A percentile compares a stretch with the other conserved stretches of the same genome.
Conservation (phyloP, 1,140 invertebrate species). For the Psix sp. region DNA sequence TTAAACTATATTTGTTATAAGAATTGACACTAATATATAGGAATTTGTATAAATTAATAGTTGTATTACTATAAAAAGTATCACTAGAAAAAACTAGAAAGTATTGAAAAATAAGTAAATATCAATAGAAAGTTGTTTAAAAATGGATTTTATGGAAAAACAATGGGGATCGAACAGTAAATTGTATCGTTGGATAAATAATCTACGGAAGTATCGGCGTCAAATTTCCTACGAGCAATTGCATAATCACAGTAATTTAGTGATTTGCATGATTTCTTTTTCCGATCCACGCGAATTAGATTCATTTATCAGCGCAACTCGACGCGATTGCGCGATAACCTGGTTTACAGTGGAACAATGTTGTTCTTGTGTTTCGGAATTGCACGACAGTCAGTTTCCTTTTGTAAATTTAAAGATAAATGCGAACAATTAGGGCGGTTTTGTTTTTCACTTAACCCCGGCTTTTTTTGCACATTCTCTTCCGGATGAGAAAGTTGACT, state of each 20-base stretch:
- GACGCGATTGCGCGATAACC: constrained; percentile 45
- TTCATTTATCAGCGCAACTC: constrained; percentile 32
- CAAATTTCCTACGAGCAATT: constrained; percentile 29
- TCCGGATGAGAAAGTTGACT: constrained; percentile 27
- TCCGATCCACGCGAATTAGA: constrained; percentile 25
- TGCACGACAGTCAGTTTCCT: constrained; percentile 32
- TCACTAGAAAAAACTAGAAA: too few relatives aligned
- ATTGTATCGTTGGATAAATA: constrained; percentile 12
- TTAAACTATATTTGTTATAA: too few relatives aligned
- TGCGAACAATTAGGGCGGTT: constrained; percentile 42
- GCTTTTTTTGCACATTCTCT: constrained; percentile 4
- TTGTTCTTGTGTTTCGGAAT: constrained; percentile 15
- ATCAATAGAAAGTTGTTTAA: background rate
- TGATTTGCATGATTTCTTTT: constrained; percentile 39
- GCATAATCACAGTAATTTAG: constrained; percentile 43
- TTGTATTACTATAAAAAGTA: too few relatives aligned
- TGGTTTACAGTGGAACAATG: constrained; percentile 51
- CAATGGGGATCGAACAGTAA: constrained; percentile 12
- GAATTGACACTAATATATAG: too few relatives aligned
- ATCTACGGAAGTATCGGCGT: constrained; percentile 13
- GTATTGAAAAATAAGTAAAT: background rate
- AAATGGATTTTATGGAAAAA: constrained; percentile 1
- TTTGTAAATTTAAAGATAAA: constrained; percentile 46
- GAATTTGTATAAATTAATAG: too few relatives aligned
- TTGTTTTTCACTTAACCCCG: constrained; percentile 32